Conservation (phyloP, 2,888 invertebrate species). For the Leptura quadrifasciata region DNA sequence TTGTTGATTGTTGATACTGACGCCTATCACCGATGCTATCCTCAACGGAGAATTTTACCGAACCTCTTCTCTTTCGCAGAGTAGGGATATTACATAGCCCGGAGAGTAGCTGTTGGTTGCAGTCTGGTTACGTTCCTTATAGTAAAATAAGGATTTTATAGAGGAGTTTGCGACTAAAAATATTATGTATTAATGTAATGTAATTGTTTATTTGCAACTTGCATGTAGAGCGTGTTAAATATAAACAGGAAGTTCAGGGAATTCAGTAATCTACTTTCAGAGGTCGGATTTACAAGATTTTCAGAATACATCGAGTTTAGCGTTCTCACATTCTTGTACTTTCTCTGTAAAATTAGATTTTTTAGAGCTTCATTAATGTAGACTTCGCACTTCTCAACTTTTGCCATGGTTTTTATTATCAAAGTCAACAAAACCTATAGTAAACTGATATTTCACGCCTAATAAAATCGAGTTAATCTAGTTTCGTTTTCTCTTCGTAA, state of each 20-base stretch:
- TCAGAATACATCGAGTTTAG: background rate
- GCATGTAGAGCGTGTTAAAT: background rate
- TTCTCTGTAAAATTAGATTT: background rate
- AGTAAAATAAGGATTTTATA: too few species aligned
- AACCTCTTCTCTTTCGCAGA: too few species aligned
- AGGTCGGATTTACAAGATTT: background rate
- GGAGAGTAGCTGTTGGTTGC: too few species aligned
- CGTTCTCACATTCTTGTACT: background rate
- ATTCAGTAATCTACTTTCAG: background rate
- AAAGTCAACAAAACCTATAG: background rate
- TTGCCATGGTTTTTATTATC: background rate
- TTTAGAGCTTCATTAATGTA: background rate
- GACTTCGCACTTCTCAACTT: background rate
- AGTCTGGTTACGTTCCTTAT: too few species aligned
- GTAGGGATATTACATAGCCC: too few species aligned
- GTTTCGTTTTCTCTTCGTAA: background rate
- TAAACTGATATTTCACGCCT: background rate
- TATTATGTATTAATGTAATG: too few species aligned
- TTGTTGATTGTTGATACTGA: too few species aligned
- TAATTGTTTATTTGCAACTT: too few species aligned
- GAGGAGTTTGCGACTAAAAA: too few species aligned
- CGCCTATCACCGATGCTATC: too few species aligned
- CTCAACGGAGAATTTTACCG: too few species aligned
- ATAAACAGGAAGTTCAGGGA: background rate
- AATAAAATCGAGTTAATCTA: background rate